Evolutionary conservation across 2,113 vertebrate genomes (phyloP), one percentile per base, ranked within the genome.

Genomic region (Paraplagusia blochii): DNA sequence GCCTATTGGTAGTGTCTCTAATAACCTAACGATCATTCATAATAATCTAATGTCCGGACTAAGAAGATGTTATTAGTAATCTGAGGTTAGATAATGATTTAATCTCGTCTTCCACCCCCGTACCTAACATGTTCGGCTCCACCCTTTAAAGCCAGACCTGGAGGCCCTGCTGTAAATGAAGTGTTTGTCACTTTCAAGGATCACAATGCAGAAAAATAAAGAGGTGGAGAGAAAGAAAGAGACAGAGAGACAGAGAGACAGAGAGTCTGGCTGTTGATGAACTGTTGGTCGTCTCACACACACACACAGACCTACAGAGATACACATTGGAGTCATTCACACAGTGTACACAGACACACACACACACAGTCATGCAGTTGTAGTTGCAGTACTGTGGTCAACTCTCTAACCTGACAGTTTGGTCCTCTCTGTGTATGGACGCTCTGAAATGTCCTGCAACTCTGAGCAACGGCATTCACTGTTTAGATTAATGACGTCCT

Each of bases 381-480:
- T 42, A 72, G 61, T 73, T 74, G 72, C 69, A 75, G 57, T 43
- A 76, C 69, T 77, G 72, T 66, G 76, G 66, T 80, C 53, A 69
- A 72, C 77, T 67, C 56, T 80, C 87, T 87, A 84, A 89, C 87
- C 87, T 89, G 87, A 52, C 74, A 47, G 84, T 63, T 69, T 82
- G 76, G 78, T 86, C 76, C 73, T 69, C 72, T 89, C 78, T 83
- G 77, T 77, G 76, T 69, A 85, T 40, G 71, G 83, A 10, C 80
- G 77, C 81, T 87, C 85, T 83, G 84, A 82, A 83, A 87, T 85
- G 71, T 84, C 85, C 87, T 89, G 87, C 81, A 87, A 86, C 84
- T 89, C 87, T 89, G 58, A 89, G 82, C 80, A 85, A 89, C n/a
- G 71, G 79, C 36, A 80, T 69, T 79, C 59, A 79, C 74, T 65